phyloP scores from a whole-genome alignment of 2,797 vertebrate species.

The Urosaurus nigricauda region DNA sequence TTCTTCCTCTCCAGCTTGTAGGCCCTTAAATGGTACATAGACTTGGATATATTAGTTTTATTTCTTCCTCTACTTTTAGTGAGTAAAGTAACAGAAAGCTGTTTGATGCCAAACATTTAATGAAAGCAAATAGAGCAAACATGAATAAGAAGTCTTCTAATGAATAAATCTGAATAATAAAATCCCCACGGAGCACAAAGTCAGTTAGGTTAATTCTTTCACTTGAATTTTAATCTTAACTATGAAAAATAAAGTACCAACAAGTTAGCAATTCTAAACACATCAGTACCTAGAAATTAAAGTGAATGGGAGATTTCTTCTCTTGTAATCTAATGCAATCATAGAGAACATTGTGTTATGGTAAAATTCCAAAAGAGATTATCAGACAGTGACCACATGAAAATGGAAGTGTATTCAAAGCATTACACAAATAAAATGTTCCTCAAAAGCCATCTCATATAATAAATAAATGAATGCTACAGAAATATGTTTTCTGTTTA shows the following conservation, averaged over 20 bases:
- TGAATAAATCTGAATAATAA: constrained; percentile 81
- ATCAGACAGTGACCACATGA: neutral
- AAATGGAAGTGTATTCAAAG: neutral
- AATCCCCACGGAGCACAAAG: constrained; percentile 66
- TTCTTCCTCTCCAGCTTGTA: constrained; percentile 36
- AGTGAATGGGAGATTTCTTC: constrained; percentile 32
- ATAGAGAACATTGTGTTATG: neutral
- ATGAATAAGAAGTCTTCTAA: constrained; percentile 74
- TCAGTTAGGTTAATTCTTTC: constrained; percentile 77
- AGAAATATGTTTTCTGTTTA: neutral
- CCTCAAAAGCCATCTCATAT: neutral
- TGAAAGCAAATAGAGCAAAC: constrained; percentile 75
- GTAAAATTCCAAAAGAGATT: neutral
- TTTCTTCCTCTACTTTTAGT: constrained; percentile 51
- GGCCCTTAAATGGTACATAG: constrained; percentile 38
- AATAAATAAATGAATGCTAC: neutral
- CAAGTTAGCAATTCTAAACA: constrained; percentile 63
- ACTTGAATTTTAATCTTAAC: constrained; percentile 75
- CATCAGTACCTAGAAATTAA: constrained; percentile 54
- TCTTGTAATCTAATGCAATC: neutral
- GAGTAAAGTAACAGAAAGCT: constrained; percentile 51
- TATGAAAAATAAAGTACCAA: constrained; percentile 54
- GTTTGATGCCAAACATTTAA: constrained; percentile 73
- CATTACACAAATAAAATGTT: neutral
- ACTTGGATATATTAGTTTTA: constrained; percentile 56